Conservation (phyloP, 1,140 invertebrate species). For the Zaprionus kolodkinae region DNA sequence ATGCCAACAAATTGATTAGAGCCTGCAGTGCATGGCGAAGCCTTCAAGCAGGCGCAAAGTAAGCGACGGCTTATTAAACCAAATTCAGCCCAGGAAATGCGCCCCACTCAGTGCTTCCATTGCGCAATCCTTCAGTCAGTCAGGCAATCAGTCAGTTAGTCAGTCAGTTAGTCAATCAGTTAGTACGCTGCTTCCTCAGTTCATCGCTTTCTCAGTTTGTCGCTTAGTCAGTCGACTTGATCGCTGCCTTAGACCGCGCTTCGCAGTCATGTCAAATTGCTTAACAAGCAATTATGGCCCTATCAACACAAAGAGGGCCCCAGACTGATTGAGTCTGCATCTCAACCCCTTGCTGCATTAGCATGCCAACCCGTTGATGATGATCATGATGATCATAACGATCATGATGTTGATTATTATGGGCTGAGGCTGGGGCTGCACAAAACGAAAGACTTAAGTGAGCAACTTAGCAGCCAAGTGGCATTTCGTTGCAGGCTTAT, state of each 20-base stretch:
- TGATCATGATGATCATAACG: constrained; percentile 5
- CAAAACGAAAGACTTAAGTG: constrained; percentile 64
- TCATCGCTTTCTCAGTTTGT: background rate
- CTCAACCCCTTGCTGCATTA: constrained; percentile 26
- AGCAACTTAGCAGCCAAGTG: constrained; percentile 38
- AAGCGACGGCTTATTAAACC: constrained; percentile 35
- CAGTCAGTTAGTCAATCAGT: background rate
- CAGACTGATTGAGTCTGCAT: constrained; percentile 12
- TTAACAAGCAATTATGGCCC: constrained; percentile 49
- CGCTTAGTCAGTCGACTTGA: background rate
- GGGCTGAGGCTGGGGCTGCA: background rate
- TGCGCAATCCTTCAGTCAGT: background rate
- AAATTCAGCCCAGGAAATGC: constrained; percentile 23
- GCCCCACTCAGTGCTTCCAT: background rate
- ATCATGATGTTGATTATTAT: constrained; percentile 37
- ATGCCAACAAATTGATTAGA: constrained; percentile 46
- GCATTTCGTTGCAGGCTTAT: background rate
- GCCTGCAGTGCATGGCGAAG: constrained; percentile 6
- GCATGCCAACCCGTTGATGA: background rate
- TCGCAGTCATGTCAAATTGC: constrained; percentile 45
- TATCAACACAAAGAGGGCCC: constrained; percentile 34
- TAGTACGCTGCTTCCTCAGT: background rate
- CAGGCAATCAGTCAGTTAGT: constrained; percentile 4
- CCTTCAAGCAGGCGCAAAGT: constrained; percentile 43
- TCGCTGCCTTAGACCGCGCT: background rate